Evolutionary conservation across 2,113 vertebrate genomes (phyloP), one percentile per base, ranked within the genome.

Genomic region (Forbesichthys agassizii): DNA sequence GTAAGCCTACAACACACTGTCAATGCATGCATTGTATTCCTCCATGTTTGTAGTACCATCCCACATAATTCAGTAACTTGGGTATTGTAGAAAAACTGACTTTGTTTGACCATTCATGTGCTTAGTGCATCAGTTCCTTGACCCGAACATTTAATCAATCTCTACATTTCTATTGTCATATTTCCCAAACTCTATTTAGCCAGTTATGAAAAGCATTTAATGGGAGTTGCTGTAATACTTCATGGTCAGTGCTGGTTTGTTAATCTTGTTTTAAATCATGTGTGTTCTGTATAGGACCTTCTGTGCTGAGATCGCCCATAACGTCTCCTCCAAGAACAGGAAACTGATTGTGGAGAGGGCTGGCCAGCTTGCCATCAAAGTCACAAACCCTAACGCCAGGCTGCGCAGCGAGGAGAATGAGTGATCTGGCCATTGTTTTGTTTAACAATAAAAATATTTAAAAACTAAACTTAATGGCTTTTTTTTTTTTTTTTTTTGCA

Each of bases 401-500:
- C 94, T 98, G 87, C 96, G 97, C 92, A 99, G 97, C 0, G 98
- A 99, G 86, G 98, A 99, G 89, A 99, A 99, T 0, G 98, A 99
- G 74, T 99, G 93, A 92, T 89, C 69, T 48, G 66, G 14, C 73
- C 71, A 72, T 88, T 82, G 51, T 72, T 65, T 71, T 72, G 59
- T 65, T 71, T 72, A 57, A 77, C n/a, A 91, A 89, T 91, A 90
- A 91, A 91, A 16, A 52, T 16, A 1, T 76, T 27, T 78, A 59
- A 84, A 84, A 84, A 84, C 66, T 0, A n/a, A 51, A 73, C 53
- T 9, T 20, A 16, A 18, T 13, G 20, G 1, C 20, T 71, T 1
- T 0, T 62, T 69, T 0, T 0, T 71, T 1, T 0, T 62, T 69
- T 0, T 0, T 58, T 60, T 68, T 66, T 61, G 27, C 27, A 3